phyloP scores from a whole-genome alignment of 1,140 invertebrate species.

The Triops cancriformis region DNA sequence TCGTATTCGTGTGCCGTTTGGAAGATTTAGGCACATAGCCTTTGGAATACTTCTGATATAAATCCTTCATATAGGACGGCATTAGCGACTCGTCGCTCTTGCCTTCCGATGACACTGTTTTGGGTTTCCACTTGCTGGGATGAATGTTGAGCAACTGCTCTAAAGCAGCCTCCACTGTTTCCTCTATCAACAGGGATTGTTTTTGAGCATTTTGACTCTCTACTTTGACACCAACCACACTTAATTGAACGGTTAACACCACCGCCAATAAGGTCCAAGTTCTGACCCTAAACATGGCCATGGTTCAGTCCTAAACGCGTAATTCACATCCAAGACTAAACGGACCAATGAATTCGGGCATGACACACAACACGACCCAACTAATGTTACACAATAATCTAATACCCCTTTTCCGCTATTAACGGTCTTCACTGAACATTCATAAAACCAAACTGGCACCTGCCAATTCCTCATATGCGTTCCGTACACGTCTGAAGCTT shows the following conservation, averaged over 20 bases:
- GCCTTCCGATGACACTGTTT: not conserved
- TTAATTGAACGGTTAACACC: not conserved
- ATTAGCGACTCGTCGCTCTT: not conserved
- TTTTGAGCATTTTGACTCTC: not conserved
- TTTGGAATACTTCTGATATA: slow-evolving; percentile 24
- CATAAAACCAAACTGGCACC: not conserved
- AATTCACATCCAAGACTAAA: not conserved
- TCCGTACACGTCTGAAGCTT: not conserved
- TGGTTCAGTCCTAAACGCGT: not conserved
- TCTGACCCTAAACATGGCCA: not conserved
- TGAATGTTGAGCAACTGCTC: slow-evolving; percentile 26
- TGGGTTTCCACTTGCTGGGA: slow-evolving; percentile 9
- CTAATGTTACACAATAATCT: not conserved
- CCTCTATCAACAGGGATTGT: not conserved
- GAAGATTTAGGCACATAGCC: not conserved
- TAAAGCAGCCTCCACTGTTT: slow-evolving; percentile 17
- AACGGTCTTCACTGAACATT: not conserved
- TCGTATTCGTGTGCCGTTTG: slow-evolving; percentile 4
- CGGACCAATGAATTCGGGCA: not conserved
- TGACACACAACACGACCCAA: not conserved
- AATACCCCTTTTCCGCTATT: not conserved
- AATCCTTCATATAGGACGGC: slow-evolving; percentile 26
- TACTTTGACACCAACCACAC: not conserved
- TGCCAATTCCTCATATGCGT: not conserved
- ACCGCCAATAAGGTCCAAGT: not conserved